A percentile compares a stretch with the other conserved stretches of the same genome.
These are phyloP conservation scores for Nebria ingens DNA, from an alignment of 1,140 invertebrate genomes.

Conservation along the genomic window DNA sequence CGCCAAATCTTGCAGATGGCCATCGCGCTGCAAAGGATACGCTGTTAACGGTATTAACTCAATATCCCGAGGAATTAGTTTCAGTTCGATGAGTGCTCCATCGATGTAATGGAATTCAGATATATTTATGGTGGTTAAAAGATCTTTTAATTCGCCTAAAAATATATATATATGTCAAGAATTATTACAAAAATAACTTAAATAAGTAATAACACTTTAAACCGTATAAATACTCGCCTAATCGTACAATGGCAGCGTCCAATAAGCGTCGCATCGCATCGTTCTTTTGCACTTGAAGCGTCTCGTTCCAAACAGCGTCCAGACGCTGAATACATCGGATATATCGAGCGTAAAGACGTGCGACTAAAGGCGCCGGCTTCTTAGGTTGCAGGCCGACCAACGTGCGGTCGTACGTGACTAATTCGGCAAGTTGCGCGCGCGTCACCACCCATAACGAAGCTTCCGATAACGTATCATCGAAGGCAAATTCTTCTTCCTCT, in stretches of 20 bases:
- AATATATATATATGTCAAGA: no score
- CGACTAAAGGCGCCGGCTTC: constrained; percentile 16
- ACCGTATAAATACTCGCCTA: no score
- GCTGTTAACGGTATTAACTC: constrained; percentile 34
- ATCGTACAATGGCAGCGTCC: constrained; percentile 31
- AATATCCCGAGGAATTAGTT: constrained; percentile 42
- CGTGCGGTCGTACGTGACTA: not conserved
- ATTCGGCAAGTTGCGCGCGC: not conserved
- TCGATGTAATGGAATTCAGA: constrained; percentile 48
- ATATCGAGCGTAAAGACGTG: constrained; percentile 29
- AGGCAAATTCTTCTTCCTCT: not conserved
- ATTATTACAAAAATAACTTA: no score
- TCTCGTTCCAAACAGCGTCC: constrained; percentile 44
- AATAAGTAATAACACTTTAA: no score
- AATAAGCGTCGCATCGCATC: constrained; percentile 40
- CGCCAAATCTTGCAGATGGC: not conserved
- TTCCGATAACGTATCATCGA: not conserved
- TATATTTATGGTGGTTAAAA: constrained; percentile 35
- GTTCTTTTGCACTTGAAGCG: constrained; percentile 52
- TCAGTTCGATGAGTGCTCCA: constrained; percentile 46
- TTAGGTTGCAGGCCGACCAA: not conserved
- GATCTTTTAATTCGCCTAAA: constrained; percentile 34
- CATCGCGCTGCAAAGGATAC: constrained; percentile 26
- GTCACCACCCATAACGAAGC: not conserved
- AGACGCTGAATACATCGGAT: constrained; percentile 28